These are phyloP conservation scores for Jacana jacana DNA, from an alignment of 2,113 vertebrate species.

Conservation along the genomic window DNA sequence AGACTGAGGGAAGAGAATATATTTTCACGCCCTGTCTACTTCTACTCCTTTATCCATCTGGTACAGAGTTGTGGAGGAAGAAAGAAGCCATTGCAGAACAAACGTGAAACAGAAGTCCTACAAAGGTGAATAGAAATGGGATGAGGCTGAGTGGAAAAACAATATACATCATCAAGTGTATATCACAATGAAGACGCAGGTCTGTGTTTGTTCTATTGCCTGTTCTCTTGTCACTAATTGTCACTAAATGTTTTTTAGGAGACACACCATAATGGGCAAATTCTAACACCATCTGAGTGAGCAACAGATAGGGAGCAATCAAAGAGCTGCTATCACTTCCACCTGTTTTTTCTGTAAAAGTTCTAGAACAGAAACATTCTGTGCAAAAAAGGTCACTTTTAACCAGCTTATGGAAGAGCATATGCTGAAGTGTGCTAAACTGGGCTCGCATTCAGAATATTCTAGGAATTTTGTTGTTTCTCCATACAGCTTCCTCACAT, in stretches of 20 bases:
- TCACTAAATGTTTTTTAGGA: not conserved
- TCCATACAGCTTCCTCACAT: not conserved
- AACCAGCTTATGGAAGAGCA: not conserved
- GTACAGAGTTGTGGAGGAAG: not conserved
- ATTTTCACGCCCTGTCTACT: not conserved
- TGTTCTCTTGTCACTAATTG: not conserved
- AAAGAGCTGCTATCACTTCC: not conserved
- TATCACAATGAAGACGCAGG: not conserved
- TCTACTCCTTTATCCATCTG: not conserved
- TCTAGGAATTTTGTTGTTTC: not conserved
- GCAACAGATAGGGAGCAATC: not conserved
- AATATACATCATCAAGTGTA: no score
- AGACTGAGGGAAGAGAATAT: not conserved
- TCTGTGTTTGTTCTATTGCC: not conserved
- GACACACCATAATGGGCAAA: not conserved
- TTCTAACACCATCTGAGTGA: not conserved
- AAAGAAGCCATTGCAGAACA: not conserved
- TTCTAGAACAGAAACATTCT: not conserved
- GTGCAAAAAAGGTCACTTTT: not conserved
- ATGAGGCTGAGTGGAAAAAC: not conserved
- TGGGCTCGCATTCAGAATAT: not conserved
- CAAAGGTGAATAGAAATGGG: not conserved
- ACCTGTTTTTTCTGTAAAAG: not conserved
- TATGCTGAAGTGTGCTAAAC: not conserved
- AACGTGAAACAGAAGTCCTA: accelerated